Evolutionary conservation across 2,888 invertebrate genomes (phyloP).

Genomic region (Monopis laevigella): DNA sequence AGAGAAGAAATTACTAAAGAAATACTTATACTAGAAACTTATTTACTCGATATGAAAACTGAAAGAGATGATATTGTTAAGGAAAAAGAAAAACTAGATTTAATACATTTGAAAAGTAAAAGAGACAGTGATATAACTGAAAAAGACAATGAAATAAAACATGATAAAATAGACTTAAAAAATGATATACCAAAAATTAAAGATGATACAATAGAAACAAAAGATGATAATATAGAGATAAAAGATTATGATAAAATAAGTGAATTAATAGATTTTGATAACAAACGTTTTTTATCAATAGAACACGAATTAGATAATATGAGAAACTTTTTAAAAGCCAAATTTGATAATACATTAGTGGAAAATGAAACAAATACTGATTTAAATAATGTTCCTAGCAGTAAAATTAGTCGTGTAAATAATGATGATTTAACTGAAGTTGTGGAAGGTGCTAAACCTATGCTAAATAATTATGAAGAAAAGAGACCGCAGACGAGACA

Average conservation of each 20-base stretch:
- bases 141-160: background rate
- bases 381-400: constrained; percentile 20
- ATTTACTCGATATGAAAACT: constrained; percentile 35
- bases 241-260: background rate
- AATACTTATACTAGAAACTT: constrained; percentile 32
- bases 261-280: background rate
- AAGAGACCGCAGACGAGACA: constrained; percentile 28
- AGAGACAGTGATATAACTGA: background rate
- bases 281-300: no score
- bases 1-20: constrained; percentile 41
- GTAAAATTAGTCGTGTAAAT: constrained; percentile 18
- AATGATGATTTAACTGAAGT: constrained; percentile 31
- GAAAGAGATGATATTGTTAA: constrained; percentile 39
- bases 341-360: constrained; percentile 15
- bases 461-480: constrained; percentile 17
- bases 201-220: background rate
- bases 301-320: no score
- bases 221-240: background rate
- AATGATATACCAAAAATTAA: background rate
- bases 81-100: constrained; percentile 32
- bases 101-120: constrained; percentile 21
- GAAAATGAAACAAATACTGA: constrained; percentile 38
- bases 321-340: no score
- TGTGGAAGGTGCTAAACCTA: constrained; percentile 24
- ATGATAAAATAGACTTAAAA: background rate